These are phyloP conservation scores for Anolis apletophallus DNA, from an alignment of 2,797 vertebrate genomes.

Conservation along the genomic window DNA sequence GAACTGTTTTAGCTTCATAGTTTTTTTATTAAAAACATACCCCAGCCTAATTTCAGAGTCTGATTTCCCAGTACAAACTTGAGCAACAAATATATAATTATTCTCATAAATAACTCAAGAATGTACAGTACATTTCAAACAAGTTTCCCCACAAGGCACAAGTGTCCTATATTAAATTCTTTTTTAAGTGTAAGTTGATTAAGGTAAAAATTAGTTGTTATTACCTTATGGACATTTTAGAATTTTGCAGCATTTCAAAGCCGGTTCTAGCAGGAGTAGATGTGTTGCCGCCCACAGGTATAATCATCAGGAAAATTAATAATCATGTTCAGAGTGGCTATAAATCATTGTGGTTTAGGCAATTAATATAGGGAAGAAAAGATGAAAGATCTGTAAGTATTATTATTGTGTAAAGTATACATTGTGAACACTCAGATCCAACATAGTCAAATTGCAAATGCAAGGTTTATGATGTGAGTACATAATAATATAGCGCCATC, in stretches of 20 bases:
- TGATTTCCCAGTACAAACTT: slow-evolving; percentile 81
- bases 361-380: slow-evolving; percentile 92
- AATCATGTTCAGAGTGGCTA: slow-evolving; percentile 91
- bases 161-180: slow-evolving; percentile 88
- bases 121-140: slow-evolving; percentile 82
- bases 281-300: slow-evolving; percentile 92
- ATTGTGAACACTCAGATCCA: slow-evolving; percentile 85
- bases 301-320: slow-evolving; percentile 98
- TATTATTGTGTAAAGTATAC: slow-evolving; percentile 86
- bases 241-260: slow-evolving; percentile 85
- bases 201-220: slow-evolving; percentile 92
- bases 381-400: slow-evolving; percentile 89
- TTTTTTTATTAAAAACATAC: slow-evolving; percentile 66
- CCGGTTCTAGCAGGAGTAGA: slow-evolving; percentile 83
- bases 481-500: slow-evolving; percentile 69
- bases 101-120: slow-evolving; percentile 89
- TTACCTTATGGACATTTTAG: slow-evolving; percentile 90
- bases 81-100: slow-evolving; percentile 86
- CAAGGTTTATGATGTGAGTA: slow-evolving; percentile 70
- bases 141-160: slow-evolving; percentile 85
- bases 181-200: slow-evolving; percentile 91
- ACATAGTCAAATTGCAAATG: slow-evolving; percentile 75
- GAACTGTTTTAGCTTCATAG: slow-evolving; percentile 69
- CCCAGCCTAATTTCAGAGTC: slow-evolving; percentile 77
- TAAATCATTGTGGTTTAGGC: slow-evolving; percentile 96